These are phyloP conservation scores for Chloebia gouldiae DNA, from an alignment of 2,113 vertebrate genomes.

Conservation along the genomic window DNA sequence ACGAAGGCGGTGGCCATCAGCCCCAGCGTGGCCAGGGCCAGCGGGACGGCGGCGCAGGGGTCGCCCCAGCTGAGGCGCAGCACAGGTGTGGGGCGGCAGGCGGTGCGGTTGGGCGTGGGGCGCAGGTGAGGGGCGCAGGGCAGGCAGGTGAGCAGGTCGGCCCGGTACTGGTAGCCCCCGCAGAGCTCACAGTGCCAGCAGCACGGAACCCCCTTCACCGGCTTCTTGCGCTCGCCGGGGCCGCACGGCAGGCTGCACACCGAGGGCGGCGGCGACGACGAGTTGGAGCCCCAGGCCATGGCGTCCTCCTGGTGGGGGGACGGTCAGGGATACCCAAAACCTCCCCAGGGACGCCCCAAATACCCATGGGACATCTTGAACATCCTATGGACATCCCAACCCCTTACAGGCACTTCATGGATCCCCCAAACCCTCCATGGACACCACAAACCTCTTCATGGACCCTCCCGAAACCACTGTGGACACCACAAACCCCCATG, in stretches of 20 bases:
- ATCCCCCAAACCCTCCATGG: no score
- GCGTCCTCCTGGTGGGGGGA: neutral
- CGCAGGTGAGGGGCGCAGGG: slow-evolving; percentile 80
- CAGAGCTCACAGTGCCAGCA: slow-evolving; percentile 65
- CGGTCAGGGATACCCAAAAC: neutral
- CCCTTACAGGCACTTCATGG: no score
- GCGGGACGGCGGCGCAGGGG: slow-evolving; percentile 78
- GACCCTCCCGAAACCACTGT: no score
- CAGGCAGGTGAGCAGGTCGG: slow-evolving; percentile 80
- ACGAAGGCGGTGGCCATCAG: slow-evolving; percentile 75
- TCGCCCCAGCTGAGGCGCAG: slow-evolving; percentile 84
- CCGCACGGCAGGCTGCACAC: slow-evolving; percentile 77
- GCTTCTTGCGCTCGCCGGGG: slow-evolving; percentile 27
- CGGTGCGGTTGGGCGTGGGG: slow-evolving; percentile 74
- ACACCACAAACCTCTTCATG: no score
- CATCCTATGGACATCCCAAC: no score
- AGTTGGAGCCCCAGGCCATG: neutral
- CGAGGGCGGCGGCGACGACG: fast-evolving
- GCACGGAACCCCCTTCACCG: neutral
- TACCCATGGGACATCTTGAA: neutral
- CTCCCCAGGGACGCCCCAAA: neutral
- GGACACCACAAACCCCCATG: no score
- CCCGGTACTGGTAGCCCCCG: slow-evolving; percentile 81
- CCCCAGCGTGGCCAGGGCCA: slow-evolving; percentile 77
- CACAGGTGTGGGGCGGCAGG: slow-evolving; percentile 79